Percentiles rank a stretch among this genome's conserved stretches.
Conservation (phyloP, 2,113 vertebrate species). For the Gallinago paraguaiae region DNA sequence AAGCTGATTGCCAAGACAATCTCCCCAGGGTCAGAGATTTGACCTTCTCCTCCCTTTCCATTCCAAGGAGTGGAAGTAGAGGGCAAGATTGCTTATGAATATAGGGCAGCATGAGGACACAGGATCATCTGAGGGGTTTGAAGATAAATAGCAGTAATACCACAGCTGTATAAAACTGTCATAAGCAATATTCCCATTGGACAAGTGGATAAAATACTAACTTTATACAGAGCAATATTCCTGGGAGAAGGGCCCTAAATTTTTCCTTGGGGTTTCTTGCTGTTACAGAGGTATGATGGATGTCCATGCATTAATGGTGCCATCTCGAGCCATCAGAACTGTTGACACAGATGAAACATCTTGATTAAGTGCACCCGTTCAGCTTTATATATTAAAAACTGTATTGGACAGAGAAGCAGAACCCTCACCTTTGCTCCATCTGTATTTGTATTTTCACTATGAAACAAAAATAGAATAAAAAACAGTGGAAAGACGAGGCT, state of each 20-base stretch:
- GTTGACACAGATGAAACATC: constrained; percentile 32
- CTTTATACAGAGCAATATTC: constrained; percentile 47
- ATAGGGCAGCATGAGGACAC: not conserved
- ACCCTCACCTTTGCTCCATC: not conserved
- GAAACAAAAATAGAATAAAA: not conserved
- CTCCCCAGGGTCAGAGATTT: not conserved
- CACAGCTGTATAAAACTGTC: constrained; percentile 62
- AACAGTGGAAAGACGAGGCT: not conserved
- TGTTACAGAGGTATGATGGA: constrained; percentile 40
- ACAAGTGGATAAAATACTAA: constrained; percentile 53
- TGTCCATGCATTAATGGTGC: constrained; percentile 40
- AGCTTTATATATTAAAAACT: constrained; percentile 34
- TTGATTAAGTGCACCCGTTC: constrained; percentile 23
- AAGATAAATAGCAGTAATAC: constrained; percentile 72
- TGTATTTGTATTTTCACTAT: not conserved
- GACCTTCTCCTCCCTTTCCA: not conserved
- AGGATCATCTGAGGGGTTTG: not conserved
- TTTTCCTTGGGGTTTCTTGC: constrained; percentile 37
- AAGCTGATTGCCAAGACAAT: not conserved
- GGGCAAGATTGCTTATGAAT: not conserved
- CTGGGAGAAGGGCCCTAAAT: constrained; percentile 49
- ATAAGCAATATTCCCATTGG: constrained; percentile 59
- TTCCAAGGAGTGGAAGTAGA: not conserved
- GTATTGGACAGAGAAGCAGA: not conserved
- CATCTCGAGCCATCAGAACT: constrained; percentile 26